Evolutionary conservation across 2,113 vertebrate genomes (phyloP).

Genomic region (Todiramphus chloris): DNA sequence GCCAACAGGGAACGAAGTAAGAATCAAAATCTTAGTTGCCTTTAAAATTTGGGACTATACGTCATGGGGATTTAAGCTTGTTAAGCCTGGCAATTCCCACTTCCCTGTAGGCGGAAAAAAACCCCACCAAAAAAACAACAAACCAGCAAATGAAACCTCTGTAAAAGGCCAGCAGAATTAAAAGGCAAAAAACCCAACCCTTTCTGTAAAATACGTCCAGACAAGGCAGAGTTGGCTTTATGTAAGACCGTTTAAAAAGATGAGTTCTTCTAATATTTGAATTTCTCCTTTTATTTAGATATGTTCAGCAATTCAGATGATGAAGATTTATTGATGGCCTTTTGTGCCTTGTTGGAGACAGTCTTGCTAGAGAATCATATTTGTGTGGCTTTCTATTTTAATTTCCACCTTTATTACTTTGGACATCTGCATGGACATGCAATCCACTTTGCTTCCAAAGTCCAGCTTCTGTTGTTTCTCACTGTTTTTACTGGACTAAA

Average conservation of each 20-base stretch:
- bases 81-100: conserved; percentile 56
- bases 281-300: conserved; percentile 57
- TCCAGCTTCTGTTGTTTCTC: conserved; percentile 7
- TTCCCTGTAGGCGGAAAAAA: neutral
- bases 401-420: conserved; percentile 46
- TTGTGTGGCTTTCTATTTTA: conserved; percentile 47
- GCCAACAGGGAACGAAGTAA: conserved; percentile 41
- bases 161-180: conserved; percentile 26
- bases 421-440: conserved; percentile 12
- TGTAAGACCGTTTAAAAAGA: conserved; percentile 14
- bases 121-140: neutral
- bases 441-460: conserved; percentile 7
- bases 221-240: conserved; percentile 14
- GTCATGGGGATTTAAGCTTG: conserved; percentile 56
- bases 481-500: neutral
- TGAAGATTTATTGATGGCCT: conserved; percentile 56
- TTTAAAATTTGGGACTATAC: conserved; percentile 46
- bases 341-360: conserved; percentile 53
- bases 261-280: conserved; percentile 41
- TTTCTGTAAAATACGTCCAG: neutral
- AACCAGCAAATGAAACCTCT: conserved; percentile 7
- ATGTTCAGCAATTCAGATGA: conserved; percentile 55
- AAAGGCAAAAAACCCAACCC: neutral
- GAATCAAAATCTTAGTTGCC: conserved; percentile 39
- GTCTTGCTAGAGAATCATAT: conserved; percentile 46